Base-by-base conservation (phyloP, 2,113 vertebrate genomes). In the Podocnemis expansa region DNA sequence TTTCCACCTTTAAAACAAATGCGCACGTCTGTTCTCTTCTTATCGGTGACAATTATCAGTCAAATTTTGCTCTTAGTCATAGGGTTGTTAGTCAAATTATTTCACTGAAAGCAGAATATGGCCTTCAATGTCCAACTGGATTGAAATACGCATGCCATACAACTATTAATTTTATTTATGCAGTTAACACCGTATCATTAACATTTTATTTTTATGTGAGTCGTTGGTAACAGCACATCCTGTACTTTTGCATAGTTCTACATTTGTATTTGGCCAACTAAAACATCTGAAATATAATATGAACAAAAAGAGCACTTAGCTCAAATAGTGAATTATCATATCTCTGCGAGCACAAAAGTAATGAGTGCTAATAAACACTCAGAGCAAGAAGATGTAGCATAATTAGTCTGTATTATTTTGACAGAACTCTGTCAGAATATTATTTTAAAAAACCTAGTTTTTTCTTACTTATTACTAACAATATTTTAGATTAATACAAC, bases 391-490 rank as follows among this genome's bases (percentile, higher is more conserved):
- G 16, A 67, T 94, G 78, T n/a, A 80, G 9, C 87, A 13, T 0
- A 0, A n/a, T 93, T n/a, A 52, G 84, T 45, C 45, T 91, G 43
- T 10, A 16, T 27, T 19, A n/a, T 82, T 90, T 91, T 85, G 91
- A 89, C 24, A 93, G 93, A 73, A 85, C 49, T 10, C 41, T 79
- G 52, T 16, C 89, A 93, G 88, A 87, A 78, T 84, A 93, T 87
- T 34, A 43, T 41, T 25, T 43, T 25, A 25, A 25, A 92, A 91
- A 97, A 93, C 45, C 0, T 85, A 41, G n/a, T 45, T 95, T 47
- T 81, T 84, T 49, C 96, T 94, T 95, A 84, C 92, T 93, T 63
- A 16, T 63, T 63, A 63, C 34, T 63, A 63, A n/a, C 51, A 85
- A 63, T 95, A 86, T 85, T 54, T 89, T 84, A 82, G 84, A 49